phyloP scores from a whole-genome alignment of 1,140 invertebrate genomes.

The Drosophila fuyamai region DNA sequence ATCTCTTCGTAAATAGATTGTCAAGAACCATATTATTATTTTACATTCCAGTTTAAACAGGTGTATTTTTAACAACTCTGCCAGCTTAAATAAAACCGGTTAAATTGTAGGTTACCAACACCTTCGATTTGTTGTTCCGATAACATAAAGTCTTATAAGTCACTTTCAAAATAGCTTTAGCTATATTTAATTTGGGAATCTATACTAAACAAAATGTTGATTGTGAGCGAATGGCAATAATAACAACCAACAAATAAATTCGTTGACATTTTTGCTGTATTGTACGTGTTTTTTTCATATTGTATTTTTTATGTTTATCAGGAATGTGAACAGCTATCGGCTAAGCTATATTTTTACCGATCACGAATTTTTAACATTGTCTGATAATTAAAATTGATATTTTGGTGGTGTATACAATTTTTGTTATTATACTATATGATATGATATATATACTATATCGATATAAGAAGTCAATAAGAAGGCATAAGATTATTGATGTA shows the following conservation, averaged over 20 bases:
- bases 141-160: background rate
- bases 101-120: background rate
- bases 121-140: background rate
- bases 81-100: background rate
- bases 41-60: background rate
- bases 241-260: no score
- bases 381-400: no score
- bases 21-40: background rate
- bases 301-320: background rate
- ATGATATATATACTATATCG: no score
- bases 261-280: background rate
- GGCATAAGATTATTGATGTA: no score
- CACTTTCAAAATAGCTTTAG: background rate
- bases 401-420: no score
- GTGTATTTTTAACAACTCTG: background rate
- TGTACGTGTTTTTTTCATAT: background rate
- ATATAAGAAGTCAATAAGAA: no score
- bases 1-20: no score
- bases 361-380: no score
- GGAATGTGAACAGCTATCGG: background rate
- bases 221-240: background rate
- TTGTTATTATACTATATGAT: no score
- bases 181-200: background rate
- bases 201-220: background rate
- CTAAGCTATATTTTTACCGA: no score